Evolutionary conservation across 2,113 vertebrate species (phyloP).

Genomic region (Hemichromis elongatus): DNA sequence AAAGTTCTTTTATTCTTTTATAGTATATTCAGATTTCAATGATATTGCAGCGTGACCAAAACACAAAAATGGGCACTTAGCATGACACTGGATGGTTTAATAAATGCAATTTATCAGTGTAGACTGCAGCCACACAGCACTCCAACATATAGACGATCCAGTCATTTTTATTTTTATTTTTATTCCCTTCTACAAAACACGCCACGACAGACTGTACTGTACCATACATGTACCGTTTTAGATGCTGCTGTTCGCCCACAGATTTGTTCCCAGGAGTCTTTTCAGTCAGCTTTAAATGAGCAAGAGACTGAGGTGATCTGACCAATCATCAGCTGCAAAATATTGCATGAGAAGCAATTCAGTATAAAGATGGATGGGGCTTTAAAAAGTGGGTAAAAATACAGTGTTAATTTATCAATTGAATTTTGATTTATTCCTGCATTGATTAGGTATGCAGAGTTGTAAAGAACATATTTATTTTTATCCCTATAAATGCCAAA

Average conservation of each 20-base stretch:
- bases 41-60: neutral
- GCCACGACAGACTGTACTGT: neutral
- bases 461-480: neutral
- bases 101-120: neutral
- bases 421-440: neutral
- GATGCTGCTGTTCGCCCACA: neutral
- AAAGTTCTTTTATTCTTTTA: neutral
- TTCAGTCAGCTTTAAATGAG: neutral
- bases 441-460: neutral
- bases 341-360: neutral
- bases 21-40: neutral
- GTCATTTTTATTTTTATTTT: neutral
- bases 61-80: neutral
- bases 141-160: neutral
- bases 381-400: neutral
- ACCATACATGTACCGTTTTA: neutral
- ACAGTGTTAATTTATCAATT: neutral
- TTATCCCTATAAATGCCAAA: neutral
- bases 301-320: neutral
- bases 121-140: neutral
- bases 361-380: fast-evolving
- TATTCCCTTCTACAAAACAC: neutral
- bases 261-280: neutral
- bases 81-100: neutral
- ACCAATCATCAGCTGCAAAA: neutral